phyloP scores from a whole-genome alignment of 2,797 vertebrate species.

The Borostomias antarcticus region DNA sequence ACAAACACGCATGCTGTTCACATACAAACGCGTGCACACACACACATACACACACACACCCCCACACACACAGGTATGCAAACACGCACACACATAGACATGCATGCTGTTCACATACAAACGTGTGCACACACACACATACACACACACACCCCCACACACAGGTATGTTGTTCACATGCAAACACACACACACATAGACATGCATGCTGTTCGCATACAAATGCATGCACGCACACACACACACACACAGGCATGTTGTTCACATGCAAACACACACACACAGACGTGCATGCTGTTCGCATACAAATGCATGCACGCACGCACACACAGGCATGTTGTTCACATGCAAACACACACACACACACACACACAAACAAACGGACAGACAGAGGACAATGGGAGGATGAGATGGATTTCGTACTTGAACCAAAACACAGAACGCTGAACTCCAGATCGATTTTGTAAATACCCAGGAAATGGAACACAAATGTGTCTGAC shows the following conservation, averaged over 20 bases:
- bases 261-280: no score
- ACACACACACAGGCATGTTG: conserved; percentile 23
- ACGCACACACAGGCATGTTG: conserved; percentile 1
- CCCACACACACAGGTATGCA: conserved; percentile 25
- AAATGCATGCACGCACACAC: conserved; percentile 15
- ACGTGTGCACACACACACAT: background rate
- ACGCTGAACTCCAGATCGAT: background rate
- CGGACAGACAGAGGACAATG: conserved; percentile 32
- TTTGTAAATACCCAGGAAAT: background rate
- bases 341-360: no score
- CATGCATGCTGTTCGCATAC: conserved; percentile 36
- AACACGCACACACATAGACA: conserved; percentile 6
- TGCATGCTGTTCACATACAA: background rate
- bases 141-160: conserved; percentile 24
- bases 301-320: conserved; percentile 25
- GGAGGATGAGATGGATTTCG: conserved; percentile 9
- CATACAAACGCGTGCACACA: background rate
- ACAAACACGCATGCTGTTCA: conserved; percentile 12
- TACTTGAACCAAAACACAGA: no score
- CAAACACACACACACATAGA: no score
- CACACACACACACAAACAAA: background rate
- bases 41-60: background rate
- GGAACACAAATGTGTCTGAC: no score
- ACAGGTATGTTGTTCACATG: no score
- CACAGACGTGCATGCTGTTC: background rate